These are phyloP conservation scores for Botrylloides violaceus DNA, from an alignment of 23 tunicate genomes.

Conservation along the genomic window DNA sequence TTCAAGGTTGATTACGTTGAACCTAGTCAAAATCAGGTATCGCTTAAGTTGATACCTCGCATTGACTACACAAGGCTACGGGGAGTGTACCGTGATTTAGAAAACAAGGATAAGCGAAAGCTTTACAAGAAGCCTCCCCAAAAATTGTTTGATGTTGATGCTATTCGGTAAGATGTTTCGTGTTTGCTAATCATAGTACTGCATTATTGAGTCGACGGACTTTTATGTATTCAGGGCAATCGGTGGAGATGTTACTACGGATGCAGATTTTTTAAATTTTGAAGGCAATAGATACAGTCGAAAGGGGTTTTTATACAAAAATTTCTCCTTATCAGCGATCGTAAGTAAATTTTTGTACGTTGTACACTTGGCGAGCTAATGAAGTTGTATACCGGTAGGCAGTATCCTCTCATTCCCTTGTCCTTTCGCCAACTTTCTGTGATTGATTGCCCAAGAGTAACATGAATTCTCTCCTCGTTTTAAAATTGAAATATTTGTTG, in stretches of 20 bases:
- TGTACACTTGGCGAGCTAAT: not conserved
- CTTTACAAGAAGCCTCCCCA: conserved; percentile 76
- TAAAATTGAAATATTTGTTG: too few species aligned
- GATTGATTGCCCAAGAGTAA: too few species aligned
- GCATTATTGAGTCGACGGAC: not conserved
- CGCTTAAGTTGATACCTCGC: conserved; percentile 79
- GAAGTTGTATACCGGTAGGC: not conserved
- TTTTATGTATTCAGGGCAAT: conserved; percentile 17
- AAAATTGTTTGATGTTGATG: conserved; percentile 85
- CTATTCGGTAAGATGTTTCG: conserved; percentile 35
- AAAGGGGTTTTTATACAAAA: conserved; percentile 85
- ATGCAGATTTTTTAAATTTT: conserved; percentile 76
- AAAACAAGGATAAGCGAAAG: conserved; percentile 42
- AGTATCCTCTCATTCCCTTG: not conserved
- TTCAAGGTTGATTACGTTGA: conserved; percentile 81
- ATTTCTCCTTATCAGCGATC: conserved; percentile 75
- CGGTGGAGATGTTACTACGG: conserved; percentile 62
- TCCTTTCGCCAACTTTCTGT: not conserved
- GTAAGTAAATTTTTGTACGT: conserved; percentile 27
- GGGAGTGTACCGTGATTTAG: conserved; percentile 42
- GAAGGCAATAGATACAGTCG: conserved; percentile 74
- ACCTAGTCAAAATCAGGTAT: conserved; percentile 79
- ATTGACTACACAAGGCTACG: conserved; percentile 71
- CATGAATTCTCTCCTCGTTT: too few species aligned
- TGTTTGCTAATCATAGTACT: not conserved